Percentiles rank a stretch among this genome's conserved stretches.
Conservation (phyloP, 1,140 invertebrate genomes). For the Sinella curviseta region DNA sequence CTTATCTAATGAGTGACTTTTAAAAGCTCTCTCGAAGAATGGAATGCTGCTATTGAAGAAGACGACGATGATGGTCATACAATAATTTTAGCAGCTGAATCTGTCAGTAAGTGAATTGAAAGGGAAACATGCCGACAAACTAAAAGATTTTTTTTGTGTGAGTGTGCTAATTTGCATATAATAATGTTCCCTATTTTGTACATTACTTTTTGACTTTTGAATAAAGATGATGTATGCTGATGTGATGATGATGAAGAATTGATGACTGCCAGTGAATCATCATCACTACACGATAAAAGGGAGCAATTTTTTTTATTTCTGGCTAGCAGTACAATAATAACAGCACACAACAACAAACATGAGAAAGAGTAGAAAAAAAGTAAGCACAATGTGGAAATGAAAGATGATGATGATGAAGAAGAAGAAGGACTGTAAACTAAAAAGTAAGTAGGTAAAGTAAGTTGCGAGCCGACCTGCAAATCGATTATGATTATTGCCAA, state of each 20-base stretch:
- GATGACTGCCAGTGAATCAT: not conserved
- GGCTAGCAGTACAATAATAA: not conserved
- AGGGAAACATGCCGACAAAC: conserved; percentile 14
- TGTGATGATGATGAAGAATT: conserved; percentile 10
- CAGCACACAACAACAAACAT: conserved; percentile 4
- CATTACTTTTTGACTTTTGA: not conserved
- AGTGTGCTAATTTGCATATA: conserved; percentile 7
- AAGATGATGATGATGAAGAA: not conserved
- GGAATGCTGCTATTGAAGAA: not conserved
- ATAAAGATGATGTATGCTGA: not conserved
- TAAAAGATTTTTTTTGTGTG: not conserved
- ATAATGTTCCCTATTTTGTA: not conserved
- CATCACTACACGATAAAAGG: conserved; percentile 2
- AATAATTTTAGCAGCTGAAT: not conserved
- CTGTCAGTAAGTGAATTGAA: not conserved
- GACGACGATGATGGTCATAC: not conserved
- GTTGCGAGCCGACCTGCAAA: not conserved
- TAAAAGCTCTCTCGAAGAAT: not conserved
- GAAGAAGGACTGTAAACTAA: no score
- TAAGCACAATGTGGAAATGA: not conserved
- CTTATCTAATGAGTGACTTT: conserved; percentile 17
- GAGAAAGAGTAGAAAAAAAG: not conserved
- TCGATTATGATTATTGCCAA: not conserved
- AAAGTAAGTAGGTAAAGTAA: no score
- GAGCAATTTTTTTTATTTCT: not conserved